phyloP scores from a whole-genome alignment of 2,113 vertebrate species.

The Sturnira hondurensis region DNA sequence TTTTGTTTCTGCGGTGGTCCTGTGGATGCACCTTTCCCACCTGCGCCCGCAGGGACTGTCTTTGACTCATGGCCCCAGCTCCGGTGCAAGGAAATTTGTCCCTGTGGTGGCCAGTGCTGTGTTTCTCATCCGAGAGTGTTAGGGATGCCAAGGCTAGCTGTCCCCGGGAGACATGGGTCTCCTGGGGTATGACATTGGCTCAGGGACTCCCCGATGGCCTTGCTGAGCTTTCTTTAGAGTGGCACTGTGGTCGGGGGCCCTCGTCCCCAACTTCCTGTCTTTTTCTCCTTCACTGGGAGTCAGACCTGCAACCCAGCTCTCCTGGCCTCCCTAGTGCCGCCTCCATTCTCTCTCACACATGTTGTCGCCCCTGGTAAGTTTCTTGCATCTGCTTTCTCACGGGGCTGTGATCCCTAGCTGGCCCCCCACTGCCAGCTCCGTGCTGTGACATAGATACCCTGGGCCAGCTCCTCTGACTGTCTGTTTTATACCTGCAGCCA shows the following conservation, averaged over 20 bases:
- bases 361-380: neutral
- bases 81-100: neutral
- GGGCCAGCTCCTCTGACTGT: neutral
- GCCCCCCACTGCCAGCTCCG: neutral
- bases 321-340: neutral
- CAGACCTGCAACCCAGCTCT: neutral
- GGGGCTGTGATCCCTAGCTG: neutral
- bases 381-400: neutral
- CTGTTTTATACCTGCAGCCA: neutral
- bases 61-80: neutral
- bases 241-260: neutral
- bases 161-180: neutral
- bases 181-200: neutral
- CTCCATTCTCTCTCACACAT: neutral
- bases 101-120: neutral
- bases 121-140: neutral
- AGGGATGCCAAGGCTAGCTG: neutral
- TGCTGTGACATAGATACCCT: neutral
- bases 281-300: neutral
- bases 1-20: neutral
- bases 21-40: neutral
- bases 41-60: neutral
- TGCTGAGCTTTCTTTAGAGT: neutral
- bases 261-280: neutral
- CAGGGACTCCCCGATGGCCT: neutral